Conservation (phyloP, 37 sponge, comb jelly and placozoan genomes). For the Hormiphora californensis region DNA sequence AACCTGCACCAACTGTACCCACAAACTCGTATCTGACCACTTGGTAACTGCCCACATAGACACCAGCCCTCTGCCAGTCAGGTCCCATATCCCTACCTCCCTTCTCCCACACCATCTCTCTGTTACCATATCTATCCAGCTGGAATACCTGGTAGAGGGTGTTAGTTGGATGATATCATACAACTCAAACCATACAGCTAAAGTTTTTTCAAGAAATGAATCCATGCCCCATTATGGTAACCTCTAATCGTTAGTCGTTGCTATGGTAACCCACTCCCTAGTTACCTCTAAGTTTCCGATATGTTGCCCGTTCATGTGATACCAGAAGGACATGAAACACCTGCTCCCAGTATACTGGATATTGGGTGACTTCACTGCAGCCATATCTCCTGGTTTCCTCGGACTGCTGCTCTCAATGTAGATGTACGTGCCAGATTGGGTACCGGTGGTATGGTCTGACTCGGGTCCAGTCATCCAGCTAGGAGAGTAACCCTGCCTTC, state of each 20-base stretch:
- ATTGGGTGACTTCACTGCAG: slow-evolving; percentile 32
- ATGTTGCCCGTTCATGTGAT: slow-evolving; percentile 54
- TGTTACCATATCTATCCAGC: slow-evolving; percentile 36
- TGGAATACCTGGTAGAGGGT: slow-evolving; percentile 19
- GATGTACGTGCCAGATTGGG: slow-evolving; percentile 46
- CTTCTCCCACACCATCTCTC: slow-evolving; percentile 53
- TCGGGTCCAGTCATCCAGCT: slow-evolving; percentile 34
- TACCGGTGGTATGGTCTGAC: slow-evolving; percentile 13
- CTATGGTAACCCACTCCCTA: no score
- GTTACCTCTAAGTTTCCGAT: slow-evolving; percentile 46
- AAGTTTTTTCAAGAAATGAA: no score
- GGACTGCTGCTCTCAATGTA: slow-evolving; percentile 54
- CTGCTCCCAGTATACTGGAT: slow-evolving; percentile 1
- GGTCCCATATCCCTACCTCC: slow-evolving; percentile 56
- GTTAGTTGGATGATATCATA: no score
- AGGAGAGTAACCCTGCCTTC: slow-evolving; percentile 14
- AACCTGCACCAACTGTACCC: slow-evolving; percentile 53
- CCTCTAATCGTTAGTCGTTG: no score
- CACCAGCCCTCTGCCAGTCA: slow-evolving; percentile 54
- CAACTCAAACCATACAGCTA: no score
- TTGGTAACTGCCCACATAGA: slow-evolving; percentile 4
- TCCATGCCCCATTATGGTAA: no score
- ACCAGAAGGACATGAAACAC: slow-evolving; percentile 56
- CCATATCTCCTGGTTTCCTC: slow-evolving; percentile 49
- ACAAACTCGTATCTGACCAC: slow-evolving; percentile 40